These are phyloP conservation scores for Eudemis profundana DNA, from an alignment of 2,888 invertebrate genomes.

Conservation along the genomic window DNA sequence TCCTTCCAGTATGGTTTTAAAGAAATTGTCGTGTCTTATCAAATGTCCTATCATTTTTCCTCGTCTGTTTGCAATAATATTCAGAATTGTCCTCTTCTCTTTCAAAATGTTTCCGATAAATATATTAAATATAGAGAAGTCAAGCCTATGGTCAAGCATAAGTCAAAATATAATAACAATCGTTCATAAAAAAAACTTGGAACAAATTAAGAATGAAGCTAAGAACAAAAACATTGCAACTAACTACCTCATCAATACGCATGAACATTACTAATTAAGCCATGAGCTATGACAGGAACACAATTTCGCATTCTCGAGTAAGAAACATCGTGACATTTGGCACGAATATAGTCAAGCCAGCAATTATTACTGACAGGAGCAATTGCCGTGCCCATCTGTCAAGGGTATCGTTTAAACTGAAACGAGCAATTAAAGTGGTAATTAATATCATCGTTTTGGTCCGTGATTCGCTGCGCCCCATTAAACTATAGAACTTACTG, in stretches of 20 bases:
- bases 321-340: conserved; percentile 11
- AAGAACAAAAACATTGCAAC: too few relatives aligned
- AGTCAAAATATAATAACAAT: too few relatives aligned
- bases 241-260: background rate
- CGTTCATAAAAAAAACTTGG: too few relatives aligned
- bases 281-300: background rate
- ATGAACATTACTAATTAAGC: background rate
- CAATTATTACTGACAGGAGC: conserved; percentile 17
- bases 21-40: too few relatives aligned
- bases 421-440: conserved; percentile 35
- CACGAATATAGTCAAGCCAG: conserved; percentile 15
- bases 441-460: conserved; percentile 12
- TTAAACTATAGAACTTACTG: background rate
- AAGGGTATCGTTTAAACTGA: conserved; percentile 33
- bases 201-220: too few relatives aligned
- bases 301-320: conserved; percentile 14
- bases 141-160: too few relatives aligned
- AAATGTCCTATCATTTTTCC: too few relatives aligned
- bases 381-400: conserved; percentile 36
- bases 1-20: too few relatives aligned
- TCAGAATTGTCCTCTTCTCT: too few relatives aligned
- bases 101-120: too few relatives aligned
- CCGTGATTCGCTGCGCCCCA: conserved; percentile 30
- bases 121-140: too few relatives aligned
- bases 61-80: too few relatives aligned